These are phyloP conservation scores for Axinella damicornis DNA, from an alignment of 37 sponge, comb jelly and placozoan genomes.

Conservation along the genomic window DNA sequence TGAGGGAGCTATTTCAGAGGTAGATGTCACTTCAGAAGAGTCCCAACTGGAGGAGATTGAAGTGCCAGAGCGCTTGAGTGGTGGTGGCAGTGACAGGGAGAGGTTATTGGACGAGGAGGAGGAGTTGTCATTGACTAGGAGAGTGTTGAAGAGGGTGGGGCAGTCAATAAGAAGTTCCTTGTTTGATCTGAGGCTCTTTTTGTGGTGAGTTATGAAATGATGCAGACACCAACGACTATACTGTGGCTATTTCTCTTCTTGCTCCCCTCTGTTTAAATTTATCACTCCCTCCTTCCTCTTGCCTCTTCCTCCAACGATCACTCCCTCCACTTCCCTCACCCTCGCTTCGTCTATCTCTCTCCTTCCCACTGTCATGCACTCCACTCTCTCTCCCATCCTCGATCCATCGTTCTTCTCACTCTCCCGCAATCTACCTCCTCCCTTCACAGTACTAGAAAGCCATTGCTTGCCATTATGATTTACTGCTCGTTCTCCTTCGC, in stretches of 20 bases:
- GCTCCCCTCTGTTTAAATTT: neutral
- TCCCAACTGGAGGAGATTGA: conserved; percentile 3
- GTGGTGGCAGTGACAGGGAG: neutral
- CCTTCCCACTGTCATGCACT: no score
- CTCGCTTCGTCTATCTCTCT: neutral
- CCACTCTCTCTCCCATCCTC: neutral
- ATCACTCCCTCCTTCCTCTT: neutral
- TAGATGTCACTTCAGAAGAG: neutral
- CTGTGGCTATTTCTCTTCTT: no score
- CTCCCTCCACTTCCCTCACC: neutral
- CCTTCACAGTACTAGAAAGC: conserved; percentile 31
- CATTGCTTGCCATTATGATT: conserved; percentile 28
- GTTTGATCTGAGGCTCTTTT: conserved; percentile 40
- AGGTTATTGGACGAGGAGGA: neutral
- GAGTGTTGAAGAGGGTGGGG: neutral
- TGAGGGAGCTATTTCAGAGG: neutral
- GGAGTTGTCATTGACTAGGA: neutral
- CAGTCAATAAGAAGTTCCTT: neutral
- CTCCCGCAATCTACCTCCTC: no score
- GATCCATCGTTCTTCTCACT: neutral
- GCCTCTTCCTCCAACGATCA: neutral
- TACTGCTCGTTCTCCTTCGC: conserved; percentile 71
- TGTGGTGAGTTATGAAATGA: conserved; percentile 31
- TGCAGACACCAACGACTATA: no score
- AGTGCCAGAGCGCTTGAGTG: neutral